These are phyloP conservation scores for Apotomis betuletana DNA, from an alignment of 2,888 invertebrate genomes.

Conservation along the genomic window DNA sequence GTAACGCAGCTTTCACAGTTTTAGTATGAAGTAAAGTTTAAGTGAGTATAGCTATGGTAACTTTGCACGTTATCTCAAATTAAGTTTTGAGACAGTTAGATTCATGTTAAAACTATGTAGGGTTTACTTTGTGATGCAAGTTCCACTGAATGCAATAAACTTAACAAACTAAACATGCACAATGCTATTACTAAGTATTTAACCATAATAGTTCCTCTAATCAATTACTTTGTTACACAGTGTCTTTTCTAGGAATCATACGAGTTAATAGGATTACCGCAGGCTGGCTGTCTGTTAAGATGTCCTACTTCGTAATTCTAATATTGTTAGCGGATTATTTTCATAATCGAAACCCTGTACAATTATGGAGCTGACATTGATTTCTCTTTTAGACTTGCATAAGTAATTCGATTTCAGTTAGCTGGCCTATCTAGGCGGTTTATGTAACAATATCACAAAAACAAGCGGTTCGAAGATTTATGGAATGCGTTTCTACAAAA, in stretches of 20 bases:
- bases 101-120: no score
- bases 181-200: neutral
- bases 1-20: no score
- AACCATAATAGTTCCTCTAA: neutral
- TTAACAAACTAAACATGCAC: slow-evolving; percentile 6
- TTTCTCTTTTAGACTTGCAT: slow-evolving; percentile 37
- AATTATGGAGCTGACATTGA: slow-evolving; percentile 20
- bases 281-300: slow-evolving; percentile 45
- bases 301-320: slow-evolving; percentile 57
- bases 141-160: neutral
- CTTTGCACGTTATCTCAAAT: no score
- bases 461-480: slow-evolving; percentile 14
- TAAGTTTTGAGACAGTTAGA: no score
- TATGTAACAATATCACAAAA: slow-evolving; percentile 11
- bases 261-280: slow-evolving; percentile 56
- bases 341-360: slow-evolving; percentile 47
- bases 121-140: neutral
- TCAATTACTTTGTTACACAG: slow-evolving; percentile 23
- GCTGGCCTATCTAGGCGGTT: slow-evolving; percentile 12
- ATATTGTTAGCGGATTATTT: slow-evolving; percentile 58
- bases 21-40: no score
- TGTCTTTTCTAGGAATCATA: slow-evolving; percentile 15
- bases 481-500: neutral
- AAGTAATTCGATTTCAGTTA: slow-evolving; percentile 19
- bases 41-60: no score